These are phyloP conservation scores for Erpetoichthys calabaricus DNA, from an alignment of 2,797 vertebrate genomes.

Conservation along the genomic window DNA sequence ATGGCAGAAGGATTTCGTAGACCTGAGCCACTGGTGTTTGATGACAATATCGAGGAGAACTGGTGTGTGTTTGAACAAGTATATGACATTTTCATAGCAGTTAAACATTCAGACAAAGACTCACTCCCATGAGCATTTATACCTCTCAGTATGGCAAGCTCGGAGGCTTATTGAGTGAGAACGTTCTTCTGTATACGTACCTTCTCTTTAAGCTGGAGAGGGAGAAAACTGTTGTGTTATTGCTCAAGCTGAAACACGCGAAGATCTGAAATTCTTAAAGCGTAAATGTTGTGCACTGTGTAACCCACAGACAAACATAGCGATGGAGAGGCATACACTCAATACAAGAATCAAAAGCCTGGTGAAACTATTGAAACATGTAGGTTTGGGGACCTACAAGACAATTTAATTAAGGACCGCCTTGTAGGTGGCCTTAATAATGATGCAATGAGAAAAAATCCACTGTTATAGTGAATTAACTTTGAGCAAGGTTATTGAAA, in stretches of 20 bases:
- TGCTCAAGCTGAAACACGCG: conserved; percentile 2
- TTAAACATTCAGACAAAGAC: too few relatives aligned
- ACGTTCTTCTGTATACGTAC: conserved; percentile 7
- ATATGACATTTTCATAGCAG: too few relatives aligned
- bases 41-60: too few relatives aligned
- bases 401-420: conserved; percentile 11
- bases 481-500: conserved; percentile 2
- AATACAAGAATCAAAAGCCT: conserved; percentile 14
- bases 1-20: too few relatives aligned
- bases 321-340: conserved; percentile 12
- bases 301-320: conserved; percentile 10
- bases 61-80: too few relatives aligned
- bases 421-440: conserved; percentile 14
- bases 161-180: conserved; percentile 8
- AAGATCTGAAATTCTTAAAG: conserved; percentile 5
- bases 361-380: conserved; percentile 15
- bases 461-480: conserved; percentile 14
- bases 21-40: too few relatives aligned
- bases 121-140: too few relatives aligned
- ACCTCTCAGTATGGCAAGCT: conserved; percentile 7
- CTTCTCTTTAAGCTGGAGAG: neutral
- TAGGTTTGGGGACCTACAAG: conserved; percentile 11
- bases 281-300: conserved; percentile 10
- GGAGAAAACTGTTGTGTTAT: neutral
- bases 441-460: conserved; percentile 5